These are phyloP conservation scores for Otocyon megalotis DNA, from an alignment of 2,113 vertebrate genomes.

Conservation along the genomic window DNA sequence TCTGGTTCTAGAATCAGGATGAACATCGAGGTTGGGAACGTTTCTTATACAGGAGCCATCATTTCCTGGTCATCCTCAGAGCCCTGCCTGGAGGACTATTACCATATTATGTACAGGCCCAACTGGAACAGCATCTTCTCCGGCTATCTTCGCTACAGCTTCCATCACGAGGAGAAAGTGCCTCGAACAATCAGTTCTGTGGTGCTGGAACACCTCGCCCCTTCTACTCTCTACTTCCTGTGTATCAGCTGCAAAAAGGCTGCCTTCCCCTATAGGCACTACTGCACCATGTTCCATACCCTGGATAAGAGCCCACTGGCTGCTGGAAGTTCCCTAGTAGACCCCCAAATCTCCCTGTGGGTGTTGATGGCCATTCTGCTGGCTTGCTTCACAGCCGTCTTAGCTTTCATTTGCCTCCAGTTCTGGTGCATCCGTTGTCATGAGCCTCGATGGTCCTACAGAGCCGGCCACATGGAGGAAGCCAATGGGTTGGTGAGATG, in stretches of 20 bases:
- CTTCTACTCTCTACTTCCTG: constrained; percentile 87
- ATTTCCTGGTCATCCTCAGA: constrained; percentile 85
- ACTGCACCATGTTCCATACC: constrained; percentile 88
- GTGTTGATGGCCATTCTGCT: constrained; percentile 87
- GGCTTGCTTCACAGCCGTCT: constrained; percentile 83
- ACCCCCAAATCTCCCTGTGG: constrained; percentile 85
- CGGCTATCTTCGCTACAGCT: constrained; percentile 84
- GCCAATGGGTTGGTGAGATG: constrained; percentile 78
- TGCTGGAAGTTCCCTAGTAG: constrained; percentile 75
- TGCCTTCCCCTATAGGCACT: constrained; percentile 83
- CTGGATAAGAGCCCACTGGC: constrained; percentile 81
- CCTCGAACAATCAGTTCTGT: constrained; percentile 85
- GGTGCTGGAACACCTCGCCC: constrained; percentile 81
- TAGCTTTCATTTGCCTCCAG: constrained; percentile 87
- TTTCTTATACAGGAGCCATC: constrained; percentile 85
- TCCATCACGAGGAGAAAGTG: constrained; percentile 87
- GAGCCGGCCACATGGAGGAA: constrained; percentile 68
- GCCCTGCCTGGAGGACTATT: constrained; percentile 87
- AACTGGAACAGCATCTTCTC: constrained; percentile 88
- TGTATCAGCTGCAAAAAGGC: constrained; percentile 87
- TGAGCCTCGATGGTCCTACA: constrained; percentile 69
- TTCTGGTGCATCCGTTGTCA: constrained; percentile 85
- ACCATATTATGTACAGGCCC: constrained; percentile 87
- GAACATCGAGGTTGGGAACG: constrained; percentile 87
- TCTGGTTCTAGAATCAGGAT: constrained; percentile 85